Evolutionary conservation across 2,113 vertebrate genomes (phyloP).

Genomic region (Vombatus ursinus): DNA sequence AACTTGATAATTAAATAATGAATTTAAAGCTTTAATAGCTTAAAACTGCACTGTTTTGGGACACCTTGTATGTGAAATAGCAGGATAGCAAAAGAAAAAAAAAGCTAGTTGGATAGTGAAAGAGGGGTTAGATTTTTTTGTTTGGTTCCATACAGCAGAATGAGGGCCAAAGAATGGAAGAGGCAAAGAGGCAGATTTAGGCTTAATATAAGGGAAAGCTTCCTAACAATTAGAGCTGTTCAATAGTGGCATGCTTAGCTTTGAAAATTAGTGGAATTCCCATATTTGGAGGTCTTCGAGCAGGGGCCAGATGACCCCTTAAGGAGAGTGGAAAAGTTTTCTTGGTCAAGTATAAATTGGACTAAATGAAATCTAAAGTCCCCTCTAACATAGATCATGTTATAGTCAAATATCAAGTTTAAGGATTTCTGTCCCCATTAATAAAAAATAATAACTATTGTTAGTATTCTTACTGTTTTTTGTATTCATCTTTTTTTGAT

Average conservation of each 20-base stretch:
- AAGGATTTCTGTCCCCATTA: background rate
- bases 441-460: background rate
- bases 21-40: background rate
- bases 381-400: background rate
- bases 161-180: background rate
- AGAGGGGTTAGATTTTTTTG: background rate
- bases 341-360: background rate
- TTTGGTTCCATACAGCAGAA: background rate
- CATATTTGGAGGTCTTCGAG: background rate
- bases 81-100: background rate
- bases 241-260: background rate
- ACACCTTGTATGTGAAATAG: background rate
- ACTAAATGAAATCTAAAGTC: background rate
- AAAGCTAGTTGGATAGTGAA: background rate
- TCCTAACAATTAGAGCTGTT: background rate
- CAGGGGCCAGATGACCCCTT: too few species aligned
- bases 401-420: conserved; percentile 18
- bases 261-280: background rate
- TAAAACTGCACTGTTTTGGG: background rate
- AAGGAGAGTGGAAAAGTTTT: background rate
- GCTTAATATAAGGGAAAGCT: background rate
- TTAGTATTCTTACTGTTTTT: background rate
- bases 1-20: background rate
- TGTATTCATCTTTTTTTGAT: background rate
- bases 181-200: background rate